These are phyloP conservation scores for Sesia bembeciformis DNA, from an alignment of 2,888 invertebrate genomes.

Conservation along the genomic window DNA sequence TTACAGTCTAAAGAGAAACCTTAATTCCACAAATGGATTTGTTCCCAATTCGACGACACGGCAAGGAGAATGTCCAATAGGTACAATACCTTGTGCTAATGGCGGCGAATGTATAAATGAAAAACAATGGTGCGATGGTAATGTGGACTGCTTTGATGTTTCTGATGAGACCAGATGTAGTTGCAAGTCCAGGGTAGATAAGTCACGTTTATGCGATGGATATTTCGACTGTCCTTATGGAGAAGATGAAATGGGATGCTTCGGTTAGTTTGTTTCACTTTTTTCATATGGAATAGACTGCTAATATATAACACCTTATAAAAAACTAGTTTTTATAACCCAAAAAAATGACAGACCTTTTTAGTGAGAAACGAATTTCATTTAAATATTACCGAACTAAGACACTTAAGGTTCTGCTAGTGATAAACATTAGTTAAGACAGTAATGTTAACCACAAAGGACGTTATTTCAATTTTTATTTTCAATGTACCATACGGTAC, in stretches of 20 bases:
- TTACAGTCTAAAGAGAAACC: neutral
- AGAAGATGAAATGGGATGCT: conserved; percentile 87
- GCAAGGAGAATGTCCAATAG: conserved; percentile 37
- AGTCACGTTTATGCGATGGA: conserved; percentile 83
- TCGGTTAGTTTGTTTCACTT: conserved; percentile 58
- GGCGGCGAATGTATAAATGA: conserved; percentile 69
- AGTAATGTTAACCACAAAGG: no score
- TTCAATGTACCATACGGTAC: no score
- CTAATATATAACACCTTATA: no score
- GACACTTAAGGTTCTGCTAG: no score
- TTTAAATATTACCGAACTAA: no score
- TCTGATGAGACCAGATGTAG: conserved; percentile 85
- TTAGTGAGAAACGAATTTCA: no score
- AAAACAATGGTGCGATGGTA: conserved; percentile 81
- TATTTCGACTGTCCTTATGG: conserved; percentile 87
- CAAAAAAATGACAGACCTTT: no score
- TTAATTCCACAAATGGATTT: no score
- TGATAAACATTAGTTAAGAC: no score
- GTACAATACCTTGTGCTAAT: conserved; percentile 34
- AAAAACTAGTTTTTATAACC: no score
- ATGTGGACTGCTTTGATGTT: conserved; percentile 82
- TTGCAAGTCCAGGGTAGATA: conserved; percentile 80
- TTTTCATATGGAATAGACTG: no score
- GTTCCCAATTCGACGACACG: conserved; percentile 9
- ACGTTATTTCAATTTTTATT: no score